Conservation (phyloP, 35 echinoderm and acorn worm species). For the Patiria miniata region DNA sequence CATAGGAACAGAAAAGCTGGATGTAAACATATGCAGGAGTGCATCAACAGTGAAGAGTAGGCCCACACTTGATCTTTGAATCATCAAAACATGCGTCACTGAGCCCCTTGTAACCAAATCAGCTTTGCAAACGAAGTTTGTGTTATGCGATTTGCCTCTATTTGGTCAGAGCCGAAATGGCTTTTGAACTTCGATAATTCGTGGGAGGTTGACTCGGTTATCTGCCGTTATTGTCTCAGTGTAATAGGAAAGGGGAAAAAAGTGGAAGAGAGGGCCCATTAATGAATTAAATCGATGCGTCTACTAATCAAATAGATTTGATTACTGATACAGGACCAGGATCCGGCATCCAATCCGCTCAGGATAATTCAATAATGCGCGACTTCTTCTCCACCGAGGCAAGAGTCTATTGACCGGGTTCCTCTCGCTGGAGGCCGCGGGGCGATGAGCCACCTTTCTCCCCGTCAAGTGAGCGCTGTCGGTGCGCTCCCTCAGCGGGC, state of each 20-base stretch:
- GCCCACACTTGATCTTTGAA: no score
- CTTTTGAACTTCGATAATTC: no score
- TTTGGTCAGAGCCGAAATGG: no score
- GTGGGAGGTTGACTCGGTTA: no score
- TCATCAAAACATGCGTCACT: no score
- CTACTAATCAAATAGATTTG: slow-evolving; percentile 22
- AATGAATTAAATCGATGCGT: slow-evolving; percentile 29
- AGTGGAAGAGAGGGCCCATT: slow-evolving; percentile 1
- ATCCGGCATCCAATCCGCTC: neutral
- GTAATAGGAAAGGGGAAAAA: neutral
- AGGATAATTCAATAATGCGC: slow-evolving; percentile 20
- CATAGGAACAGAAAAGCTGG: no score
- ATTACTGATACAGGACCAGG: slow-evolving; percentile 26
- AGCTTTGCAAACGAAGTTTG: no score
- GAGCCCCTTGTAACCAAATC: no score
- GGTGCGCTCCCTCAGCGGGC: slow-evolving; percentile 7
- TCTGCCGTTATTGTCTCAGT: no score
- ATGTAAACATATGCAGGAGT: no score
- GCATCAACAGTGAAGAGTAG: no score
- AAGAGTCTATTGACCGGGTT: slow-evolving; percentile 27
- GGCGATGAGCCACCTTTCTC: slow-evolving; percentile 26
- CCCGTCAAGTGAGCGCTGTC: slow-evolving; percentile 23
- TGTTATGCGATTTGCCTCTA: no score
- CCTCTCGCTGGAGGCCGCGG: neutral
- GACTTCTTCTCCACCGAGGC: neutral